Conservation (phyloP, 2,113 vertebrate genomes). For the Brienomyrus brachyistius region DNA sequence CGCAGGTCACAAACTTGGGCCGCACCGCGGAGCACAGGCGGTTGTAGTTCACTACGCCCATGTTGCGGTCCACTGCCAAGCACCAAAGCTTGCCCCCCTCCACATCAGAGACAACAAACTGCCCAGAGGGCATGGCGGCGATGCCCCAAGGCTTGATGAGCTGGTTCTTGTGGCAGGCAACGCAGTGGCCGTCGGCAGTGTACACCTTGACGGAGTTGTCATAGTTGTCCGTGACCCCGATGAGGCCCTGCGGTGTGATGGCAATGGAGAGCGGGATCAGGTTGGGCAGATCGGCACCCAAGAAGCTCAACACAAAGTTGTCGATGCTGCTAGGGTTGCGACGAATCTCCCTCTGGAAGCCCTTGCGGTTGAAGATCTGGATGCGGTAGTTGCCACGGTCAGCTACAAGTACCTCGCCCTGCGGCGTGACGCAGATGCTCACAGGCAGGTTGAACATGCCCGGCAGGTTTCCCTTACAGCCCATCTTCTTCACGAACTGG, state of each 20-base stretch:
- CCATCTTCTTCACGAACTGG: slow-evolving; percentile 92
- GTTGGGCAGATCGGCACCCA: slow-evolving; percentile 87
- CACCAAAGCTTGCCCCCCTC: slow-evolving; percentile 96
- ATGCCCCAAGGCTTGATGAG: slow-evolving; percentile 96
- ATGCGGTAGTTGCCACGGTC: slow-evolving; percentile 90
- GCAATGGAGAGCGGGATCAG: slow-evolving; percentile 87
- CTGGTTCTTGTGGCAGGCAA: slow-evolving; percentile 90
- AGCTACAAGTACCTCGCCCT: slow-evolving; percentile 87
- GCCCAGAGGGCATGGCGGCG: slow-evolving; percentile 81
- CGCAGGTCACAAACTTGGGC: slow-evolving; percentile 93
- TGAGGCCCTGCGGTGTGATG: slow-evolving; percentile 85
- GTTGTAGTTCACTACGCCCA: slow-evolving; percentile 87
- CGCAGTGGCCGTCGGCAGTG: slow-evolving; percentile 84
- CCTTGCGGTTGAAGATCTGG: slow-evolving; percentile 93
- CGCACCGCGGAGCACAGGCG: slow-evolving; percentile 86
- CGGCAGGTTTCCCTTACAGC: slow-evolving; percentile 81
- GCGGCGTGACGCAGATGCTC: slow-evolving; percentile 78
- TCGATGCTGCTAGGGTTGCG: slow-evolving; percentile 90
- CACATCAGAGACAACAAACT: slow-evolving; percentile 92
- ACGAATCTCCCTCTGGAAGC: slow-evolving; percentile 88
- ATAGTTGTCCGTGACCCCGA: slow-evolving; percentile 90
- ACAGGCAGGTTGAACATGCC: slow-evolving; percentile 93
- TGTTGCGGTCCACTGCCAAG: slow-evolving; percentile 79
- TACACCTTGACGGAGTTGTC: slow-evolving; percentile 96
- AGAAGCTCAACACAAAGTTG: slow-evolving; percentile 89